These are phyloP conservation scores for Tragelaphus strepsiceros DNA, from an alignment of 2,113 vertebrate genomes.

Conservation along the genomic window DNA sequence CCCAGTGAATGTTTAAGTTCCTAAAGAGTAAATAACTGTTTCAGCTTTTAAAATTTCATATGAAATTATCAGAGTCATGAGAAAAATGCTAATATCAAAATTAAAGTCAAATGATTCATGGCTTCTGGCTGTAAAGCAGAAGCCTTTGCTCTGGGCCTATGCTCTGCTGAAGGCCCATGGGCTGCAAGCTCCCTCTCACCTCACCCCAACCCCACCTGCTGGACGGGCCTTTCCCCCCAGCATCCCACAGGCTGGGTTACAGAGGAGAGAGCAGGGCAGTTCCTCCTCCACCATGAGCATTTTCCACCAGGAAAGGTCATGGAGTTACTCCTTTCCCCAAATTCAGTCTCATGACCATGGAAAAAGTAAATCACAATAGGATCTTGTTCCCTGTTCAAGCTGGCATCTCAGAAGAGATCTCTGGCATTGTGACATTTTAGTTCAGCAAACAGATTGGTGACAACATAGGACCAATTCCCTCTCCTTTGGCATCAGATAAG, in stretches of 20 bases:
- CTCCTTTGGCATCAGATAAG: neutral
- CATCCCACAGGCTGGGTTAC: constrained; percentile 43
- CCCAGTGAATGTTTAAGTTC: constrained; percentile 45
- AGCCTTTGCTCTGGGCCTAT: neutral
- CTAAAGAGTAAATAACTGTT: constrained; percentile 67
- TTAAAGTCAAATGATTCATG: constrained; percentile 68
- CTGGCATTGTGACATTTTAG: neutral
- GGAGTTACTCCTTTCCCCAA: constrained; percentile 60
- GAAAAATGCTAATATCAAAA: constrained; percentile 70
- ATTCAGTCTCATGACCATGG: constrained; percentile 65
- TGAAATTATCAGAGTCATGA: constrained; percentile 72
- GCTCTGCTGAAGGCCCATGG: neutral
- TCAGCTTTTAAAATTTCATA: constrained; percentile 46
- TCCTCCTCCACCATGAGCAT: constrained; percentile 58
- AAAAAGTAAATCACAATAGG: constrained; percentile 64
- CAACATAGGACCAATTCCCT: neutral
- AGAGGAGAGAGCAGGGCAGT: constrained; percentile 58
- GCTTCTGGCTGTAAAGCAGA: constrained; percentile 63
- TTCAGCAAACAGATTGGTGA: neutral
- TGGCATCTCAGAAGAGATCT: constrained; percentile 45
- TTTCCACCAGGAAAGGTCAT: constrained; percentile 73
- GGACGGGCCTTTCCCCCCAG: constrained; percentile 54
- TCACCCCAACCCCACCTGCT: neutral
- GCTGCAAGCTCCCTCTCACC: constrained; percentile 38
- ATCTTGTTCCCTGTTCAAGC: constrained; percentile 54